Conservation (phyloP, 2,113 vertebrate species). For the Bufo gargarizans region DNA sequence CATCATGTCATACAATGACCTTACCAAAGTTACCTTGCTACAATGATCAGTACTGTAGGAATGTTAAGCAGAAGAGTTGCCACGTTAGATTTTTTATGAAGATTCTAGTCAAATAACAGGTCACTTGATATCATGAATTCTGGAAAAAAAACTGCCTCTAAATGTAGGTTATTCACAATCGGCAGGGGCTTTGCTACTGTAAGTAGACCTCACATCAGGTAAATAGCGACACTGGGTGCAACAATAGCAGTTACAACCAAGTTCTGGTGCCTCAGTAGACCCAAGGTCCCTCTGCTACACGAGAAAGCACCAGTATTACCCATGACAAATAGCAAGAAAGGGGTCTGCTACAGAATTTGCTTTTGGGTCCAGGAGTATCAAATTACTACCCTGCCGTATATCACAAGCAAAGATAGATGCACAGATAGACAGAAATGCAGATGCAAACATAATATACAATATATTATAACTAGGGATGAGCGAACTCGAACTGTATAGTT, state of each 20-base stretch:
- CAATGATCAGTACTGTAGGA: no score
- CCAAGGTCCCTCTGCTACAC: neutral
- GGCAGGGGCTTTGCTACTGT: neutral
- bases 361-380: no score
- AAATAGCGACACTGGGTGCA: neutral
- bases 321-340: neutral
- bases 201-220: neutral
- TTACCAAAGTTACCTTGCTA: no score
- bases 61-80: no score
- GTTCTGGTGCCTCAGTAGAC: neutral
- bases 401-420: neutral
- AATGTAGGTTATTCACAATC: neutral
- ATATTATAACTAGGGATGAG: no score
- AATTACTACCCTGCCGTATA: no score
- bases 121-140: no score
- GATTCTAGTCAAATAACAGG: no score
- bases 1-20: no score
- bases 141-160: neutral
- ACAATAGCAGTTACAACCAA: neutral
- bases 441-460: neutral
- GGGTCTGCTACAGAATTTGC: neutral
- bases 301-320: neutral
- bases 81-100: no score
- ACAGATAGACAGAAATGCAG: neutral
- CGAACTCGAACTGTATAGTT: no score